phyloP scores from a whole-genome alignment of 2,888 invertebrate genomes.

The Meliscaeva auricollis region DNA sequence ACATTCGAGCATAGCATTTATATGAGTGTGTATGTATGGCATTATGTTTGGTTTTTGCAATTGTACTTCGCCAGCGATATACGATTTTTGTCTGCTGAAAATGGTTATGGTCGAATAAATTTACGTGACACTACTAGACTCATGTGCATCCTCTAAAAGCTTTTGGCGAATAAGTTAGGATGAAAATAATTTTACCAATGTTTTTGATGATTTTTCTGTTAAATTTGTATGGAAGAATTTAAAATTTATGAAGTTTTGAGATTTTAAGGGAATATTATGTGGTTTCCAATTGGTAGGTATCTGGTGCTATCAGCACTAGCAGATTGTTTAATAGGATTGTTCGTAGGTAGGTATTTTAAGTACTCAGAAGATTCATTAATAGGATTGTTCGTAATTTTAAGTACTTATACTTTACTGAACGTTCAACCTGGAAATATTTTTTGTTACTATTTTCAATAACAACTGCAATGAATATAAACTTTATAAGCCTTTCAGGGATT shows the following conservation, averaged over 20 bases:
- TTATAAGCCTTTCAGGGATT: too few relatives aligned
- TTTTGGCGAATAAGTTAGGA: slow-evolving; percentile 27
- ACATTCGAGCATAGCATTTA: not conserved
- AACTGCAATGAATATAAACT: too few relatives aligned
- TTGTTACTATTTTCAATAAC: too few relatives aligned
- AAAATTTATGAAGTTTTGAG: not conserved
- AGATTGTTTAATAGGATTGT: too few relatives aligned
- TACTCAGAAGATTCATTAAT: too few relatives aligned
- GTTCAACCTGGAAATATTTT: too few relatives aligned
- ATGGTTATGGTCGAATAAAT: slow-evolving; percentile 54
- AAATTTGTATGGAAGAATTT: not conserved
- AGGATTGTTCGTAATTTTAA: too few relatives aligned
- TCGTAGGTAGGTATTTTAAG: too few relatives aligned
- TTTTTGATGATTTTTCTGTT: not conserved
- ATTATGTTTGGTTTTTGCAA: slow-evolving; percentile 13
- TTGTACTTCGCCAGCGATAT: slow-evolving; percentile 12
- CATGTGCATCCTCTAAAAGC: slow-evolving; percentile 56
- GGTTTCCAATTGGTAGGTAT: too few relatives aligned
- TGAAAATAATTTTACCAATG: not conserved
- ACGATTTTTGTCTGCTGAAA: slow-evolving; percentile 16
- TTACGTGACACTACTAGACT: slow-evolving; percentile 33
- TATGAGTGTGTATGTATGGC: not conserved
- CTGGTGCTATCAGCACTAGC: too few relatives aligned
- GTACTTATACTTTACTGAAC: too few relatives aligned
- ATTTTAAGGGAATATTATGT: not conserved